Evolutionary conservation across 2,797 vertebrate genomes (phyloP).

Genomic region (Trematomus bernacchii): DNA sequence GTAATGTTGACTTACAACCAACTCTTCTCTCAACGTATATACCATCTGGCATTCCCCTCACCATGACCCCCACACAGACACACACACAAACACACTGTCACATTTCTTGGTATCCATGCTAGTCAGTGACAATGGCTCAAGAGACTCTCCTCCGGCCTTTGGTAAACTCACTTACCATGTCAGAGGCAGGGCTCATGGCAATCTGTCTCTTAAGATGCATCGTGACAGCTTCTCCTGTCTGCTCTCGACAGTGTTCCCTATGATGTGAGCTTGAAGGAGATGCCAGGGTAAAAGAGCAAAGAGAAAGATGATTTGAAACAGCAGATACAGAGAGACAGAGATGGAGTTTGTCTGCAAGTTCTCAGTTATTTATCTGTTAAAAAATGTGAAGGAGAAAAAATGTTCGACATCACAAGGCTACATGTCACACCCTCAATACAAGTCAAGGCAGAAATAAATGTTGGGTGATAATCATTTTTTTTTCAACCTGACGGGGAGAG

Average conservation of each 20-base stretch:
- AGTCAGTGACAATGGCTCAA: slow-evolving; percentile 35
- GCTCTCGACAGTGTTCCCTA: slow-evolving; percentile 38
- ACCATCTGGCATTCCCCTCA: no score
- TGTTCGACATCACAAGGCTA: slow-evolving; percentile 21
- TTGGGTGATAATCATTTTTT: slow-evolving; percentile 17
- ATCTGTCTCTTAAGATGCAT: slow-evolving; percentile 65
- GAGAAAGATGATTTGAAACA: slow-evolving; percentile 34
- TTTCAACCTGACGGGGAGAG: neutral
- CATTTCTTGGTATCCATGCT: slow-evolving; percentile 11
- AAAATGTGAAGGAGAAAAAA: slow-evolving; percentile 2
- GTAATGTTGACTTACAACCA: neutral
- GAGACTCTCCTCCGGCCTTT: slow-evolving; percentile 34
- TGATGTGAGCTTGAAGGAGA: slow-evolving; percentile 40
- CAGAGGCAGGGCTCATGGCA: slow-evolving; percentile 41
- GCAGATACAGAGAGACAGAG: slow-evolving; percentile 36
- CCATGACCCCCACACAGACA: neutral
- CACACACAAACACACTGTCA: neutral
- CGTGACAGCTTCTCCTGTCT: slow-evolving; percentile 56
- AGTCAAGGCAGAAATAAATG: slow-evolving; percentile 3
- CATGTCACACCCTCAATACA: slow-evolving; percentile 16
- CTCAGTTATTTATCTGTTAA: slow-evolving; percentile 17
- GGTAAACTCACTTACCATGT: slow-evolving; percentile 54
- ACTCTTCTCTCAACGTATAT: neutral
- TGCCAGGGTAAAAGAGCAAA: slow-evolving; percentile 10
- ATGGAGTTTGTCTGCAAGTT: slow-evolving; percentile 21